Evolutionary conservation across 2,797 vertebrate genomes (phyloP).

Genomic region (Novumbra hubbsi): DNA sequence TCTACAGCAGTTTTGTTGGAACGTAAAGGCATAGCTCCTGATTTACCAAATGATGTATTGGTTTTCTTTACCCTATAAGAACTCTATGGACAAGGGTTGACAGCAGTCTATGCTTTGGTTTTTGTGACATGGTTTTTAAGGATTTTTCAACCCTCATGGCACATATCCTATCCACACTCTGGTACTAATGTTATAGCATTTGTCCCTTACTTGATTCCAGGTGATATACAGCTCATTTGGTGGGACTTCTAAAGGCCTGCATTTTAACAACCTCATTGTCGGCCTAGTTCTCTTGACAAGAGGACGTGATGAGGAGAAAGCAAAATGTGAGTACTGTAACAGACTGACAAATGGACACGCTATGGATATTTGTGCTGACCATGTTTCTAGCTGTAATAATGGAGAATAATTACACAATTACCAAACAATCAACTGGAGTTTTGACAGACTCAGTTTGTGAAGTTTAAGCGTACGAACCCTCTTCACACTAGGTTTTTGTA

Average conservation of each 20-base stretch:
- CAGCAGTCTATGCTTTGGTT: no score
- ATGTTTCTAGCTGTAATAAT: neutral
- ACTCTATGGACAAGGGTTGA: no score
- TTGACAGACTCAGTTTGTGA: neutral
- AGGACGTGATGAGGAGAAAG: slow-evolving; percentile 81
- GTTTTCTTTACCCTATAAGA: neutral
- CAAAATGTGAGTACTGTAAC: slow-evolving; percentile 77
- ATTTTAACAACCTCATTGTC: slow-evolving; percentile 83
- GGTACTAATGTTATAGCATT: neutral
- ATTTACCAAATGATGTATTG: no score
- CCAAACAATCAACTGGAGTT: neutral
- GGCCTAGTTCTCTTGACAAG: slow-evolving; percentile 81
- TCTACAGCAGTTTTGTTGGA: neutral
- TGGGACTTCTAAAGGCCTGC: slow-evolving; percentile 79
- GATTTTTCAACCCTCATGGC: no score
- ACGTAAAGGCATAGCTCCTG: no score
- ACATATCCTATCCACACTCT: no score
- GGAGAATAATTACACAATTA: neutral
- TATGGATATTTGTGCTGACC: neutral
- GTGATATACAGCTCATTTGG: slow-evolving; percentile 67
- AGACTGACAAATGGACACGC: slow-evolving; percentile 20
- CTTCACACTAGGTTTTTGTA: neutral
- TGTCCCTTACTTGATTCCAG: neutral
- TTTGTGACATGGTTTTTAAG: no score
- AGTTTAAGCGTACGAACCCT: neutral